Evolutionary conservation across 2,797 vertebrate species (phyloP), one percentile per base, ranked within the genome.

Genomic region (Okamejei kenojei): DNA sequence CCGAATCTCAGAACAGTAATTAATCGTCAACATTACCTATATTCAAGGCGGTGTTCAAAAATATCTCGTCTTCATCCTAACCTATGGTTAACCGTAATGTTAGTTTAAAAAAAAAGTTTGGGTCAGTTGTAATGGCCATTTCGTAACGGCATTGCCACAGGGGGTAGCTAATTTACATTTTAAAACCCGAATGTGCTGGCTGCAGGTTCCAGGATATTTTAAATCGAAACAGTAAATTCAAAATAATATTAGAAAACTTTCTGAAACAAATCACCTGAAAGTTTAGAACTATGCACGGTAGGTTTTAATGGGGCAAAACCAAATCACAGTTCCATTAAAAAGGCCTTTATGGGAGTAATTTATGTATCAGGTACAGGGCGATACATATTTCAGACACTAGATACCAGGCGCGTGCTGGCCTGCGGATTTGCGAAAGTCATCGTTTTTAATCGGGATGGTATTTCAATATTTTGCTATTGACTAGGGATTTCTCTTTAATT

Each of bases 111-210:
- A 65, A 65, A 88, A 88, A 68, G 84, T 88, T 65, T 88, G 84
- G 84, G 84, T 88, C 84, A 88, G 84, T 88, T 68, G n/a, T 32
- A 88, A 21, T 88, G 84, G 35, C 63, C 63, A 88, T 88, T 61
- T 88, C 63, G 61, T 88, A 19, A 63, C n/a, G 84, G 84, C n/a
- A 68, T 68, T 88, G 84, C 84, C 84, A 88, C n/a, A 19, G 61
- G 84, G 84, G 84, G 35, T 68, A n/a, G 61, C 61, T 88, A 7
- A 88, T 88, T 88, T 88, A 88, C 84, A 88, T 88, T 88, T 88
- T 68, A 88, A 88, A 88, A 35, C 84, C 84, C 84, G 15, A 68
- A 88, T 21, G 84, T 35, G 84, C n/a, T 13, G 13, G 82, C 61
- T 63, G 29, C 17, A 86, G 63, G 29, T 68, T 21, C n/a, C 21